Base-by-base conservation (phyloP, 2,888 invertebrate species). In the Callinectes sapidus region DNA sequence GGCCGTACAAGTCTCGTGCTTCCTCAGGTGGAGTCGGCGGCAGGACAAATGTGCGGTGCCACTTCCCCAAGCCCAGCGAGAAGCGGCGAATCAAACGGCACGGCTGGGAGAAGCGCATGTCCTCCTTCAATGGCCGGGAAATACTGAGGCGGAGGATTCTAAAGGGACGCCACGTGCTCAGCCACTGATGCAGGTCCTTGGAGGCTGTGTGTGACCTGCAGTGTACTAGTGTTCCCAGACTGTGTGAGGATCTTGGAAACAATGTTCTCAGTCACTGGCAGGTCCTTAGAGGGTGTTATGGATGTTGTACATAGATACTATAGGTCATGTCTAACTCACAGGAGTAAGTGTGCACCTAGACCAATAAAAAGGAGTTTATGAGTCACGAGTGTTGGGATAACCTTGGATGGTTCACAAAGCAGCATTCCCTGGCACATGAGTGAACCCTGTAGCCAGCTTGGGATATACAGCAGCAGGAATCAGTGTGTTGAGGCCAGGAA, bases 111-210 rank as follows among this genome's bases (percentile, higher is more conserved):
- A 28, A 61, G 13, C 92, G 94, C 32, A 87, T 91, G 90, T 55
- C 91, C 18, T 90, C 94, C 13, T 87, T 48, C 32, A 16, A 54
- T 42, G 94, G 94, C 18, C 94, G 94, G 16, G 86, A 87, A 28
- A 42, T 94, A 8, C 71, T 94, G 39, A 92, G 92, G 92, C 91
- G 91, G 5, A 91, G 94, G 18, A 81, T 94, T 61, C 87, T 94
- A 39, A 94, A 94, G 87, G 94, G 94, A 42, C 89, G 94, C 14
- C 92, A 94, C 16, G 91, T 94, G 23, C 54, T 87, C 13, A 91
- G 87, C 61, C 94, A 94, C 91, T 94, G 66, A 91, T 3, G 18
- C 55, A 23, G 28, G 54, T 14, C 87, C 18, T 28, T 18, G 0
- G 28, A 32, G 28, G 54, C 48, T 48, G 48, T 48, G 3, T 48